Evolutionary conservation across 2,888 invertebrate species (phyloP), one percentile per base, ranked within the genome.

Genomic region (Trisateles emortualis): DNA sequence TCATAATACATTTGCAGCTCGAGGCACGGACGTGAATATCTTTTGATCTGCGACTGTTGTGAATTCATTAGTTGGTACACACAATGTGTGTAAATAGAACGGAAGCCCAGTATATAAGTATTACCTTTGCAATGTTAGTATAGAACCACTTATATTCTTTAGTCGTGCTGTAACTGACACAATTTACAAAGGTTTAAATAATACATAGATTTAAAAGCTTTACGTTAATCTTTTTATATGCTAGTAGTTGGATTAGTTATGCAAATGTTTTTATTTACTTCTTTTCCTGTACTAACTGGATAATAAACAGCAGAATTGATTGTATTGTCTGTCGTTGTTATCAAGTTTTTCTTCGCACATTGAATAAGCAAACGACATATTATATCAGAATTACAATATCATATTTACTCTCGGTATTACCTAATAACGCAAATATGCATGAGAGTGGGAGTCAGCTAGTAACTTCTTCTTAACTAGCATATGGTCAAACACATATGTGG

Each of bases 81-180:
- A 81, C 80, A 84, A 86, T 87, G 79, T 88, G 86, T 90, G 88
- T 86, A 89, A 90, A 86, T 87, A 79, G 90, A 90, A 90, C 91
- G 91, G 91, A 90, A 90, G 84, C 83, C 63, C 64, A 69, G 76
- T 80, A 83, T 82, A 83, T 84, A 84, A 83, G 78, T 79, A 78
- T 81, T 84, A 79, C 79, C 79, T 80, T 68, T 59, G 68, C 75
- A 64, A 73, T 73, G 74, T 76, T 78, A 57, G 72, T 68, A 66
- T 17, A 50, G 56, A 54, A 58, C 64, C 64, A 68, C 69, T 66
- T 64, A 61, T 61, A 61, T 63, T 68, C 65, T 55, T 53, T 50
- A 35, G 55, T 62, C 58, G 60, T 65, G 58, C 49, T 47, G 50
- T 43, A 52, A 54, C 59, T 60, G 52, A 68, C 70, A 72, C 66